phyloP scores from a whole-genome alignment of 2,113 vertebrate genomes.

The Halcyon senegalensis region DNA sequence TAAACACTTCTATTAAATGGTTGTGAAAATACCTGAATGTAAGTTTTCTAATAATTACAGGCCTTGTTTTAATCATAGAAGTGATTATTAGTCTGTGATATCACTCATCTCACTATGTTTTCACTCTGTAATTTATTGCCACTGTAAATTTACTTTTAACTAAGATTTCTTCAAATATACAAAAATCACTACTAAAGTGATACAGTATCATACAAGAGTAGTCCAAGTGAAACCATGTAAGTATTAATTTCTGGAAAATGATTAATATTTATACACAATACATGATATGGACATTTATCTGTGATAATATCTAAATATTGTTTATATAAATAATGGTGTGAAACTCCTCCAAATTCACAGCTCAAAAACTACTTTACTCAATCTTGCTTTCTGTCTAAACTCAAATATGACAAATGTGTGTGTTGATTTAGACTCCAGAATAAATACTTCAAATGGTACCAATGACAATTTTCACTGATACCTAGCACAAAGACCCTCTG shows the following conservation, averaged over 20 bases:
- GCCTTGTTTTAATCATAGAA: neutral
- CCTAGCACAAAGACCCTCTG: neutral
- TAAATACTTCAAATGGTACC: slow-evolving; percentile 10
- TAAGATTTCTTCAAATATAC: neutral
- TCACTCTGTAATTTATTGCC: neutral
- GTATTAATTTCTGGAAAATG: neutral
- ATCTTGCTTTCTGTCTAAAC: neutral
- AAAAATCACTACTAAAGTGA: neutral
- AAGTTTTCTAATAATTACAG: neutral
- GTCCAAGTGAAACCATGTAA: neutral
- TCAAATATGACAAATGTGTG: neutral
- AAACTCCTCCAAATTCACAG: neutral
- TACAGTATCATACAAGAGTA: neutral
- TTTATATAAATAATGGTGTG: neutral
- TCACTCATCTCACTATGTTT: neutral
- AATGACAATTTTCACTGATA: slow-evolving; percentile 23
- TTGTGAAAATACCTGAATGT: neutral
- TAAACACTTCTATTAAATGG: neutral
- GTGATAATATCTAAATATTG: neutral
- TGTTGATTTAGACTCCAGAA: neutral
- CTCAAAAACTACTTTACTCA: neutral
- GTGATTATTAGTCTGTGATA: neutral
- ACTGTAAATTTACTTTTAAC: neutral
- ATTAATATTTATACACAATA: neutral
- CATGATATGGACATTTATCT: neutral